Conservation (phyloP, 2,797 vertebrate species). For the Microcaecilia unicolor region DNA sequence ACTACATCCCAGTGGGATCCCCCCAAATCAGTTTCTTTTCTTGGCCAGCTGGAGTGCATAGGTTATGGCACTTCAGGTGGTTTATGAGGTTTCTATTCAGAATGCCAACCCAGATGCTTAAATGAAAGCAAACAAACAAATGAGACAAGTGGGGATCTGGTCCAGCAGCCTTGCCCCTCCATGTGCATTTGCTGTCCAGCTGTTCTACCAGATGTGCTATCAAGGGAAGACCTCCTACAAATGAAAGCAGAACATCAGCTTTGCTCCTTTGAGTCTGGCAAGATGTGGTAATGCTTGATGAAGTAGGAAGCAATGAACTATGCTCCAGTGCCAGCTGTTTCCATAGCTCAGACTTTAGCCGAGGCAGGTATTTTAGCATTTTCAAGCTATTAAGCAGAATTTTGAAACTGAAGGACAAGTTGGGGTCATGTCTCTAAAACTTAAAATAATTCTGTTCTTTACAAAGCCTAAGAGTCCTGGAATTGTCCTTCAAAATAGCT, state of each 20-base stretch:
- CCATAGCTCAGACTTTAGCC: too few species aligned
- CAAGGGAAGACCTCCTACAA: not conserved
- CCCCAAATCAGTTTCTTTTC: not conserved
- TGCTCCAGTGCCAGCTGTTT: too few species aligned
- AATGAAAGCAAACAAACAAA: slow-evolving; percentile 17
- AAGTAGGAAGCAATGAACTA: too few species aligned
- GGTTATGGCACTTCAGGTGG: slow-evolving; percentile 7
- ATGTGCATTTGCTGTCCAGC: slow-evolving; percentile 6
- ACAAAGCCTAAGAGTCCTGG: too few species aligned
- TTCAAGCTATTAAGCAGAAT: too few species aligned
- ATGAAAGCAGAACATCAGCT: not conserved
- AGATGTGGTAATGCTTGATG: not conserved
- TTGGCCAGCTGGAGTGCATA: slow-evolving; percentile 12
- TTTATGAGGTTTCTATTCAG: not conserved
- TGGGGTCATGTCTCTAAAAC: too few species aligned
- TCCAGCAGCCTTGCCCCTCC: not conserved
- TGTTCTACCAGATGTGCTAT: slow-evolving; percentile 23
- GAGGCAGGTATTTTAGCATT: too few species aligned
- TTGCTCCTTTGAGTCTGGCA: not conserved
- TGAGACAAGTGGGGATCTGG: slow-evolving; percentile 2
- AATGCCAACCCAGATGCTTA: slow-evolving; percentile 19
- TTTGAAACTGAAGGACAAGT: too few species aligned
- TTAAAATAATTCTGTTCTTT: too few species aligned
- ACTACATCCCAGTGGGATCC: slow-evolving; percentile 3
- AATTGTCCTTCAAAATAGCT: too few species aligned